phyloP scores from a whole-genome alignment of 1,140 invertebrate species.

The Archegozetes longisetosus region DNA sequence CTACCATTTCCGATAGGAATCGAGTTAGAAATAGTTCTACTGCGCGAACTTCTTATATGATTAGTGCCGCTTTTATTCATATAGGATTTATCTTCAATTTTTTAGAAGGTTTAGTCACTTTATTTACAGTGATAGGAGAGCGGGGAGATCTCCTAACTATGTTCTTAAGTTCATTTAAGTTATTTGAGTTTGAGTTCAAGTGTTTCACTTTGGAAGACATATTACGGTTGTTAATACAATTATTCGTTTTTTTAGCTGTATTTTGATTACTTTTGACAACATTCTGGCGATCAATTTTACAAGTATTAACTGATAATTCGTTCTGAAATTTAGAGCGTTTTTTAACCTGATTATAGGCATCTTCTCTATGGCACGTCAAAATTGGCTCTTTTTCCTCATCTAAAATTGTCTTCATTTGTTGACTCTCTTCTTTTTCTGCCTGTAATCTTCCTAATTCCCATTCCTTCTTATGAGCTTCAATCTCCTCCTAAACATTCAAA shows the following conservation, averaged over 20 bases:
- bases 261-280: not conserved
- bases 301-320: not conserved
- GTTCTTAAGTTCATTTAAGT: not conserved
- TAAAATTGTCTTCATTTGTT: constrained; percentile 21
- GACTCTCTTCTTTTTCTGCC: constrained; percentile 35
- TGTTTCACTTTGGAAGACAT: not conserved
- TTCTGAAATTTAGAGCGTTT: constrained; percentile 23
- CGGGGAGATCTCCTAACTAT: not conserved
- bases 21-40: not conserved
- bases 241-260: not conserved
- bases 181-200: not conserved
- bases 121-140: not conserved
- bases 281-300: not conserved
- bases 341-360: constrained; percentile 63
- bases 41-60: not conserved
- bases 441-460: constrained; percentile 77
- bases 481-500: constrained; percentile 39
- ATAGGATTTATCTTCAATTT: not conserved
- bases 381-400: constrained; percentile 36
- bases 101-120: not conserved
- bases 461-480: constrained; percentile 76
- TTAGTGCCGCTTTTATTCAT: not conserved
- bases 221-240: not conserved
- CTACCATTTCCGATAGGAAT: not conserved
- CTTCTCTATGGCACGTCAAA: constrained; percentile 51